Percentiles rank a stretch among this genome's conserved stretches.
Conservation (phyloP, 2,888 invertebrate genomes). For the Apocheima hispidaria region DNA sequence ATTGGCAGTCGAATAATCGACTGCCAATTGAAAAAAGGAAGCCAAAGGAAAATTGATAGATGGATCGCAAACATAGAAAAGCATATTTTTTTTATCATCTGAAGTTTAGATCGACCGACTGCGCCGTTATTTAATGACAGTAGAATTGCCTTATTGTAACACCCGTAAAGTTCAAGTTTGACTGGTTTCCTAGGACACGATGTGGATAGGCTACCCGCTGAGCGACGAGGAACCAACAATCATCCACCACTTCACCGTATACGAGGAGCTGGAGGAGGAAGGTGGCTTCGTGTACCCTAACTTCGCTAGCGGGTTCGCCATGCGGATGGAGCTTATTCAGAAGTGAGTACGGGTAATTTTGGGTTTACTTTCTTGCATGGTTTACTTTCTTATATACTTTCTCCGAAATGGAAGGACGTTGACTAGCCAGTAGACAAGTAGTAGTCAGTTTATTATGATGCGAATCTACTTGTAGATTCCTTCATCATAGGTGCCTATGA, state of each 20-base stretch:
- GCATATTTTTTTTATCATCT: too few species aligned
- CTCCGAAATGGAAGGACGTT: neutral
- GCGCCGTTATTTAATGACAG: too few species aligned
- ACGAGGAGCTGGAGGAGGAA: conserved; percentile 87
- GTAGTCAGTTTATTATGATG: too few species aligned
- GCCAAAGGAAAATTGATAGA: too few species aligned
- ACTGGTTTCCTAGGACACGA: conserved; percentile 75
- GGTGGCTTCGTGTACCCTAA: conserved; percentile 93
- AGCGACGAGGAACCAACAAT: conserved; percentile 94
- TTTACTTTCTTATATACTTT: neutral
- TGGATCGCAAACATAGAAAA: too few species aligned
- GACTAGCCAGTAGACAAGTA: too few species aligned
- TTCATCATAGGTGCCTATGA: too few species aligned
- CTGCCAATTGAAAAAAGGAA: too few species aligned
- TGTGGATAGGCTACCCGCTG: conserved; percentile 92
- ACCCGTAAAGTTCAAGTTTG: neutral
- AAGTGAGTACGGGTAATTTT: conserved; percentile 88
- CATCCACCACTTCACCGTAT: conserved; percentile 95
- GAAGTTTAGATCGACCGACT: too few species aligned
- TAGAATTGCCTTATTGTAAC: neutral
- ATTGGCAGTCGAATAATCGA: too few species aligned
- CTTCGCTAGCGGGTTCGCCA: conserved; percentile 91
- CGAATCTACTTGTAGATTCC: too few species aligned
- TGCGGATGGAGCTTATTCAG: conserved; percentile 88
- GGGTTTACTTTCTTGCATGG: neutral